A percentile compares a stretch with the other conserved stretches of the same genome.
Evolutionary conservation across 2,113 vertebrate genomes (phyloP).

Genomic region (Eurypyga helias): DNA sequence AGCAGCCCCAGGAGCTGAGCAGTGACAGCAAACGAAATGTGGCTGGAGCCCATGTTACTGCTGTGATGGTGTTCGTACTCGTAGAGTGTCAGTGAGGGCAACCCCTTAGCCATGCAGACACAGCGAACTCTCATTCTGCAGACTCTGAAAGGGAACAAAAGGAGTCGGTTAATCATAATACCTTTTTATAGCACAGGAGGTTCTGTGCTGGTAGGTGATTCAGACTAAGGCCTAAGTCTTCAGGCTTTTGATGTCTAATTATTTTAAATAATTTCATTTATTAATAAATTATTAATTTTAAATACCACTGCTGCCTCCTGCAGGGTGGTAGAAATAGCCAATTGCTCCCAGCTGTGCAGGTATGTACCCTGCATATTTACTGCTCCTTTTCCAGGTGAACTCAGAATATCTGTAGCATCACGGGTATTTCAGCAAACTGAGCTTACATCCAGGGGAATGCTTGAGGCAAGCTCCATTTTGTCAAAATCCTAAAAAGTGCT

Average conservation of each 20-base stretch:
- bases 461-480: constrained; percentile 6
- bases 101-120: neutral
- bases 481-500: neutral
- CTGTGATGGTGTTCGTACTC: rapidly evolving
- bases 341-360: neutral
- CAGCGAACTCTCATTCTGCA: neutral
- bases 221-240: neutral
- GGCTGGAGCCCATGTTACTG: neutral
- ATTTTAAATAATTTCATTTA: neutral
- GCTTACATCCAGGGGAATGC: neutral
- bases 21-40: neutral
- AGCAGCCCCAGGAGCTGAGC: neutral
- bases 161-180: neutral
- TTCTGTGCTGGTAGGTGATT: neutral
- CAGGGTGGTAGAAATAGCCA: neutral
- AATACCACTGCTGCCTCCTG: constrained; percentile 14
- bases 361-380: neutral
- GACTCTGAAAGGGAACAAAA: neutral
- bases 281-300: neutral
- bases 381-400: neutral
- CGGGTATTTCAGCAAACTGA: neutral
- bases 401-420: neutral
- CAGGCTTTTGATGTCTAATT: neutral
- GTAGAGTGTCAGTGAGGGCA: neutral
- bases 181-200: neutral